Evolutionary conservation across 2,888 invertebrate species (phyloP).

Genomic region (Aleiodes testaceus): DNA sequence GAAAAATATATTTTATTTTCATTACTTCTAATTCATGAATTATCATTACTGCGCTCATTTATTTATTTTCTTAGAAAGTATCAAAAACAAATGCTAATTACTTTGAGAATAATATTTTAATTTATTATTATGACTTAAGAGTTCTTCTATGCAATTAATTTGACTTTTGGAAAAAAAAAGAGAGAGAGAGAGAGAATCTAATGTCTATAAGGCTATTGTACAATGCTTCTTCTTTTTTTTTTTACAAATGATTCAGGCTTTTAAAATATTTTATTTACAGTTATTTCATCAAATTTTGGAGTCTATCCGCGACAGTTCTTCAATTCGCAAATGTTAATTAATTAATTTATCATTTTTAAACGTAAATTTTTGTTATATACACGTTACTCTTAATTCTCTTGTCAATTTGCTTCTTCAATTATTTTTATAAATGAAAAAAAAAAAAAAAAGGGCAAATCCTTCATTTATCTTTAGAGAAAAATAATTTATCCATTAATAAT

Average conservation of each 20-base stretch:
- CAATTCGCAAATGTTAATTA: slow-evolving; percentile 13
- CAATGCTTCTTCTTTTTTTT: neutral
- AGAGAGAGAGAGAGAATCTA: neutral
- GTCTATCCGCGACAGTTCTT: slow-evolving; percentile 16
- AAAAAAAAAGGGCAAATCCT: neutral
- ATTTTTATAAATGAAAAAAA: slow-evolving; percentile 19
- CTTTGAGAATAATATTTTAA: neutral
- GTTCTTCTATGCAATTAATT: neutral
- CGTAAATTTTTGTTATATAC: slow-evolving; percentile 28
- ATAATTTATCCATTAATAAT: slow-evolving; percentile 21
- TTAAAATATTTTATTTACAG: slow-evolving; percentile 28
- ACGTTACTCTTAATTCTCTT: slow-evolving; percentile 1
- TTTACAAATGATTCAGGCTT: slow-evolving; percentile 17
- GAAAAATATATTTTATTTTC: slow-evolving; percentile 5
- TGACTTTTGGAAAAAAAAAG: neutral
- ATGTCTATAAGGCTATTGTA: slow-evolving; percentile 22
- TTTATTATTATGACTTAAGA: neutral
- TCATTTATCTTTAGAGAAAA: neutral
- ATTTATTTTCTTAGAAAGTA: too few species aligned
- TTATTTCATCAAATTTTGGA: neutral
- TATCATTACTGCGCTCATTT: neutral
- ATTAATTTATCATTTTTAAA: slow-evolving; percentile 19
- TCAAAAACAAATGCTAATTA: slow-evolving; percentile 16
- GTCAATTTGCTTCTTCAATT: slow-evolving; percentile 37
- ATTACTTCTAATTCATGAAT: slow-evolving; percentile 7